Evolutionary conservation across 1,140 invertebrate genomes (phyloP).

Genomic region (Calephelis virginiensis): DNA sequence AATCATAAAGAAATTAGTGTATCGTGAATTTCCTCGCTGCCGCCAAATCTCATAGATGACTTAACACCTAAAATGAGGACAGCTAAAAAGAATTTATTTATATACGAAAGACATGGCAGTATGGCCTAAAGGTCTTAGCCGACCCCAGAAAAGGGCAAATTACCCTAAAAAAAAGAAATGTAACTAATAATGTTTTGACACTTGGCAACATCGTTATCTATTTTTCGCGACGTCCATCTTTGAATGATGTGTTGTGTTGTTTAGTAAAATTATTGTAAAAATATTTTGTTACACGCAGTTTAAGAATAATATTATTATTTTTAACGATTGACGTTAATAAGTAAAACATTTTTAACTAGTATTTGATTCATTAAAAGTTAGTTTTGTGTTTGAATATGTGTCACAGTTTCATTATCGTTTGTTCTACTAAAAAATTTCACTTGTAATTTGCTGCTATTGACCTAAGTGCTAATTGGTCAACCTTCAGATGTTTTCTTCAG

Average conservation of each 20-base stretch:
- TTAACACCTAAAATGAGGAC: too few relatives aligned
- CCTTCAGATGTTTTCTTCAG: constrained; percentile 62
- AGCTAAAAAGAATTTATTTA: too few relatives aligned
- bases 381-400: constrained; percentile 59
- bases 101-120: too few relatives aligned
- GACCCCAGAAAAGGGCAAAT: too few relatives aligned
- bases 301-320: constrained; percentile 33
- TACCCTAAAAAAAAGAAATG: too few relatives aligned
- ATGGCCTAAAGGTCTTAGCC: too few relatives aligned
- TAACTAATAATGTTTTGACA: background rate
- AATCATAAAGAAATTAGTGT: too few relatives aligned
- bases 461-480: constrained; percentile 72
- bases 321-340: constrained; percentile 26
- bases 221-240: constrained; percentile 72
- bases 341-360: constrained; percentile 23
- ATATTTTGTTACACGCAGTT: constrained; percentile 42
- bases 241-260: constrained; percentile 75
- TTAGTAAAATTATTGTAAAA: constrained; percentile 58
- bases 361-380: constrained; percentile 22
- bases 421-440: constrained; percentile 72
- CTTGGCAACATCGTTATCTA: constrained; percentile 65
- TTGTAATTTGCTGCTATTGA: constrained; percentile 70
- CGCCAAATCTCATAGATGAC: too few relatives aligned
- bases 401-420: constrained; percentile 71
- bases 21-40: too few relatives aligned